phyloP scores from a whole-genome alignment of 2,113 vertebrate genomes.

The Crypturellus undulatus region DNA sequence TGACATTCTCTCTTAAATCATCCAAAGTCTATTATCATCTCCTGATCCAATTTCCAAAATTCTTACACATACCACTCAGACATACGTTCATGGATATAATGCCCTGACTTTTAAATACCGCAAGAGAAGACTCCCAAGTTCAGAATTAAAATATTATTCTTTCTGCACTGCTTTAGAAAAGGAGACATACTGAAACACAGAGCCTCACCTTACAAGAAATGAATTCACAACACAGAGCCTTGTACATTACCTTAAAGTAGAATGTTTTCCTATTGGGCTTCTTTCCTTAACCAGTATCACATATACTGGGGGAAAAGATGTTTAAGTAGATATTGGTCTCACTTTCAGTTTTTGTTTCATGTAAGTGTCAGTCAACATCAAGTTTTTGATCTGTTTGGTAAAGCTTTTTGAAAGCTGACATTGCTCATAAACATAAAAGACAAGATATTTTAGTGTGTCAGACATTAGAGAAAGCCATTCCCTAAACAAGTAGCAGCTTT shows the following conservation, averaged over 20 bases:
- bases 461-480: background rate
- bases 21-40: background rate
- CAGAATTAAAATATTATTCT: too few relatives aligned
- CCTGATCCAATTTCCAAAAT: background rate
- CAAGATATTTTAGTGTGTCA: background rate
- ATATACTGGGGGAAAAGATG: fast-evolving
- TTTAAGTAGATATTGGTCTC: fast-evolving
- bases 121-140: background rate
- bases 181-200: background rate
- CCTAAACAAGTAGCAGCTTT: background rate
- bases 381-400: background rate
- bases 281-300: background rate
- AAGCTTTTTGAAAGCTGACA: background rate
- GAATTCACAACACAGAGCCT: background rate
- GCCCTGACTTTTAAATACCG: background rate
- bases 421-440: background rate
- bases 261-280: background rate
- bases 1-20: slow-evolving; percentile 20
- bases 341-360: background rate
- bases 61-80: background rate
- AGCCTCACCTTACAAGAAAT: background rate
- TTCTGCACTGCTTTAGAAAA: background rate
- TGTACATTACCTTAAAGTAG: background rate
- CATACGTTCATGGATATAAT: background rate
- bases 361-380: background rate